These are phyloP conservation scores for Agonopterix heracliana DNA, from an alignment of 2,888 invertebrate genomes.

Conservation along the genomic window DNA sequence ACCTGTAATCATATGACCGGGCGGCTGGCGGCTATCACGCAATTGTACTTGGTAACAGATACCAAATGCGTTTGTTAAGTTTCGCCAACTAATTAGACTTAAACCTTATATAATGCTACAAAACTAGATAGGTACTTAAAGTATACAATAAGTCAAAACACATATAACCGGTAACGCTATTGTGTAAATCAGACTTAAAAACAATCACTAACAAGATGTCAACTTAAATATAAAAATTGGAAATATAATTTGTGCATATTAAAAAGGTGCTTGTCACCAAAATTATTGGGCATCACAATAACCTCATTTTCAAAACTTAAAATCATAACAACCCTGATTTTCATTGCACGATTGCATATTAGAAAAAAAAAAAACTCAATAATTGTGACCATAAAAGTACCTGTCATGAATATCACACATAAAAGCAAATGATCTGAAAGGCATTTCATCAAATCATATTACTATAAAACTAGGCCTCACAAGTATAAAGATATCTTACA, in stretches of 20 bases:
- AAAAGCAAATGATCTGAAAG: constrained; percentile 9
- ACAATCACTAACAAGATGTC: constrained; percentile 45
- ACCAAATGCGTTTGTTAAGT: no score
- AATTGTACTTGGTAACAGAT: no score
- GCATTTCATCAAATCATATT: background rate
- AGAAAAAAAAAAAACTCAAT: constrained; percentile 19
- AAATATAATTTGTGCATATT: constrained; percentile 45
- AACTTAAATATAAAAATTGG: constrained; percentile 47
- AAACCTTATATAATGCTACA: constrained; percentile 17
- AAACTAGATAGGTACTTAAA: constrained; percentile 16
- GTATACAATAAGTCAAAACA: constrained; percentile 34
- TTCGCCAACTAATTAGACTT: no score
- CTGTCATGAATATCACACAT: constrained; percentile 32
- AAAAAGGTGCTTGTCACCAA: constrained; percentile 45
- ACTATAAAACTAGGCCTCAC: constrained; percentile 16
- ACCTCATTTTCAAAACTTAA: constrained; percentile 16
- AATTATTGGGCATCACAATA: constrained; percentile 27
- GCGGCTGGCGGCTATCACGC: no score
- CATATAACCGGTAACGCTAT: constrained; percentile 55
- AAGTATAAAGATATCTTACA: constrained; percentile 5
- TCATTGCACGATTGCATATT: constrained; percentile 30
- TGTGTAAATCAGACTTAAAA: constrained; percentile 52
- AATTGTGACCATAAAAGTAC: constrained; percentile 26
- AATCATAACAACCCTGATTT: constrained; percentile 30
- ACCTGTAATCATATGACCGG: no score